Base-by-base conservation (phyloP, 2,888 invertebrate species). In the Lithophane socia region DNA sequence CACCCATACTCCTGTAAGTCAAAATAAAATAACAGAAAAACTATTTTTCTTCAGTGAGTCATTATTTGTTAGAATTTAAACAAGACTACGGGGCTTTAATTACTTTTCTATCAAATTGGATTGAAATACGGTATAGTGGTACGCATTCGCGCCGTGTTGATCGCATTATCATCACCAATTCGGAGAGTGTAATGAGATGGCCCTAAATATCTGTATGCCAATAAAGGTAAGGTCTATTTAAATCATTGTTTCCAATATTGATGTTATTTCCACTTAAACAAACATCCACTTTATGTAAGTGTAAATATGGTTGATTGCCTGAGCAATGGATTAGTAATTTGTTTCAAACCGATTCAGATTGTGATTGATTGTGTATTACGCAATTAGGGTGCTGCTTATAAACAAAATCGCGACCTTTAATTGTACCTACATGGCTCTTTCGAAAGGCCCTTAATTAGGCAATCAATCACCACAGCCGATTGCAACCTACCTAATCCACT, bases 1-100 rank as follows among this genome's bases (percentile, higher is more conserved):
- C 96, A 24, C 92, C 90, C 10, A 65, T 0, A 60, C 82, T 87
- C 86, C 96, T 95, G 87, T 64, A 60, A 71, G 16, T 64, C 18
- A 69, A 72, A 66, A 77, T 37, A 66, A 49, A 67, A 61, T 29
- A 0, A 12, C 16, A 52, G 10, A 75, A 76, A n/a, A 12, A 60
- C 29, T 29, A 7, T 18, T 72, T 18, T 68, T 24, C 16, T 65
- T n/a, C 64, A 64, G 9, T 64, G 4, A 42, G 0, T 21, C 8
- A 10, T 21, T 8, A 16, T 7, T 5, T 37, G 5, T 21, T 21
- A 37, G 3, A 63, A 21, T 42, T 42, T 64, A 42, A n/a, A 64
- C 64, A 9, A 42, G n/a, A 64, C 3, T 54, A 21, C 52, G 18
- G 52, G 13, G 13, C 42, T 64, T 29, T 42, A 16, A 8, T 42